Percentiles rank a stretch among this genome's conserved stretches.
Evolutionary conservation across 2,888 invertebrate species (phyloP).

Genomic region (Cephus pygmeus): DNA sequence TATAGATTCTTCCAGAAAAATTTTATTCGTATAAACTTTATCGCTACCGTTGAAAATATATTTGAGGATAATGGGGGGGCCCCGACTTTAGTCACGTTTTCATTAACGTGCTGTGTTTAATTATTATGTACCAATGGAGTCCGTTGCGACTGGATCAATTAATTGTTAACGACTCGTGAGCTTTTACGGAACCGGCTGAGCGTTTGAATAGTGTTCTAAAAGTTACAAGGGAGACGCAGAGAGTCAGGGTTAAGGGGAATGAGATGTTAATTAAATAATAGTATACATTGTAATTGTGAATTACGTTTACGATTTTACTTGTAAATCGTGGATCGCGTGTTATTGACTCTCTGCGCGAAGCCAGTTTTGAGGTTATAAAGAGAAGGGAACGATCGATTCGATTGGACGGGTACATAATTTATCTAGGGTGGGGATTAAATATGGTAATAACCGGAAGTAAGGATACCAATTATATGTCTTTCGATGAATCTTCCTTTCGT

Average conservation of each 20-base stretch:
- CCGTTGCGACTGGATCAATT: slow-evolving; percentile 15
- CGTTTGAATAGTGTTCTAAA: not conserved
- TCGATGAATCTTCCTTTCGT: slow-evolving; percentile 39
- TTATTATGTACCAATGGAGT: no score
- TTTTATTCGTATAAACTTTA: slow-evolving; percentile 62
- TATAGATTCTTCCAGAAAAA: slow-evolving; percentile 54
- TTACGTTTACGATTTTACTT: no score
- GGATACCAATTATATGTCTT: slow-evolving; percentile 5
- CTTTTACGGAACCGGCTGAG: no score
- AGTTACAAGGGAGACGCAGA: slow-evolving; percentile 4
- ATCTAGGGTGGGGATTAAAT: not conserved
- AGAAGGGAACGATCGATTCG: no score
- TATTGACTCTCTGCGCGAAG: no score
- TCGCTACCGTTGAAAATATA: slow-evolving; percentile 60
- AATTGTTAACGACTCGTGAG: slow-evolving; percentile 5
- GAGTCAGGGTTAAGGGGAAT: not conserved
- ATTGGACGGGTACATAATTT: not conserved
- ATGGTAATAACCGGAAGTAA: not conserved
- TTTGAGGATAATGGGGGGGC: not conserved
- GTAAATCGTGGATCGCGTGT: no score
- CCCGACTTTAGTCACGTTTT: no score
- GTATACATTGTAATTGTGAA: slow-evolving; percentile 18
- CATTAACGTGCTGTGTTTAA: no score
- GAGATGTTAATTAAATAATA: slow-evolving; percentile 28
- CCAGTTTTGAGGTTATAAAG: no score